Base-by-base conservation (phyloP, 2,113 vertebrate species). In the Anguilla japonica region DNA sequence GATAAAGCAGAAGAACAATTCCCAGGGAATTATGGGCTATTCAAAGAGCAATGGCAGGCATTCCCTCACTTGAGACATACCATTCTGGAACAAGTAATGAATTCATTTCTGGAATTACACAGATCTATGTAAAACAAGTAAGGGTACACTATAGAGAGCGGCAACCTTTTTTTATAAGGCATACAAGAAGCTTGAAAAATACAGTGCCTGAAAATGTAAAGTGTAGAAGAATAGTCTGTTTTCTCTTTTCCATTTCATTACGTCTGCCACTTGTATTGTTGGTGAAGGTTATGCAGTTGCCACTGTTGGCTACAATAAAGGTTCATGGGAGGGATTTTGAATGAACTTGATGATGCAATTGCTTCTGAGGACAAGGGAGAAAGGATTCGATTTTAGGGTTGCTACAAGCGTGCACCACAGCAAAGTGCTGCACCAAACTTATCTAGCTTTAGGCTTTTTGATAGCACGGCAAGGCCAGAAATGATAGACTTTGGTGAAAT, bases 41-140 rank as follows among this genome's bases (percentile, higher is more conserved):
- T 91, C 88, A 89, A 39, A 56, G 75, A 84, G 29, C 78, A 91
- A 89, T 88, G 53, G 83, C 88, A 89, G 41, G 85, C 88, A 89
- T 91, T 90, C 67, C 75, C 79, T 87, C 87, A 84, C 83, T 85
- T 85, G n/a, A n/a, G 41, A 82, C 83, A 80, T 83, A 83, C 89
- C 90, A 86, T 89, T 87, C 81, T 78, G 83, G 15, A 34, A 46
- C 79, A 57, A 41, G 26, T 41, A 29, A 41, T 80, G 5, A 15
- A 80, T 5, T 41, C 4, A 41, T 80, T 41, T 29, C 18, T 41
- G 34, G 16, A 41, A 15, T 41, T 41, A 20, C 79, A 80, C 40
- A 39, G 11, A 80, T 41, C 39, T 22, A 80, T 3, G 34, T 15
- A 15, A 80, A 20, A n/a, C 39, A 80, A 41, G 71, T 85, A 82